Conservation (phyloP, 2,797 vertebrate genomes). For the Oryzias dopingdopingensis region DNA sequence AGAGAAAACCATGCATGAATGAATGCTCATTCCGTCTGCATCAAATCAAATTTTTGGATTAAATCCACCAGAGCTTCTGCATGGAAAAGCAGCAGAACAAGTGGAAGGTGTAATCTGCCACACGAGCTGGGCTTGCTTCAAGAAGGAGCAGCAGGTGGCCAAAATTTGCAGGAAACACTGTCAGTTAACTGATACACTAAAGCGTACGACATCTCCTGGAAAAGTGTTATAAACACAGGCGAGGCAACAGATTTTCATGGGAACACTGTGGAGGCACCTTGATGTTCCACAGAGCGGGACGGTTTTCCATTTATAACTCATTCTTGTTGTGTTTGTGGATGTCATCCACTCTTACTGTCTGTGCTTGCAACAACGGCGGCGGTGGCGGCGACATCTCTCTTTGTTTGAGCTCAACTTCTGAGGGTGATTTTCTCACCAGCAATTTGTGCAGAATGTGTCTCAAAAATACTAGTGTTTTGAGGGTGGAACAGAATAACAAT, state of each 20-base stretch:
- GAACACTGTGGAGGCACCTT: slow-evolving; percentile 18
- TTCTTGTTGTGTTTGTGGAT: slow-evolving; percentile 11
- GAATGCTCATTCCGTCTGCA: slow-evolving; percentile 46
- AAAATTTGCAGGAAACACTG: slow-evolving; percentile 24
- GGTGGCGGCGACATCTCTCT: slow-evolving; percentile 8
- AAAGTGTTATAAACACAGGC: slow-evolving; percentile 26
- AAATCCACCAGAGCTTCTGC: slow-evolving; percentile 65
- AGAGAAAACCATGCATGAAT: slow-evolving; percentile 23
- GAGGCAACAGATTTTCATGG: slow-evolving; percentile 18
- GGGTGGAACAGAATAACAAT: slow-evolving; percentile 13
- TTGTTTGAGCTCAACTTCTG: slow-evolving; percentile 6
- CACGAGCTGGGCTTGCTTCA: slow-evolving; percentile 44
- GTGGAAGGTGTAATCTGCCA: slow-evolving; percentile 72
- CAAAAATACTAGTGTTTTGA: slow-evolving; percentile 2
- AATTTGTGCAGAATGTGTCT: slow-evolving; percentile 21
- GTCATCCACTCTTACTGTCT: slow-evolving; percentile 18
- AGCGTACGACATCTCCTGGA: slow-evolving; percentile 29
- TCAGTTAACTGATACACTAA: slow-evolving; percentile 40
- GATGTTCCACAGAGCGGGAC: slow-evolving; percentile 27
- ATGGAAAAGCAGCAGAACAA: slow-evolving; percentile 61
- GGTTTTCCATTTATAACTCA: slow-evolving; percentile 24
- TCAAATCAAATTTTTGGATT: slow-evolving; percentile 74
- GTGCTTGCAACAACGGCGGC: slow-evolving; percentile 11
- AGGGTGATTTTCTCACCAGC: slow-evolving; percentile 24
- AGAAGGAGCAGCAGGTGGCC: slow-evolving; percentile 33